Base-by-base conservation (phyloP, 2,797 vertebrate species). In the Syngnathus acus region DNA sequence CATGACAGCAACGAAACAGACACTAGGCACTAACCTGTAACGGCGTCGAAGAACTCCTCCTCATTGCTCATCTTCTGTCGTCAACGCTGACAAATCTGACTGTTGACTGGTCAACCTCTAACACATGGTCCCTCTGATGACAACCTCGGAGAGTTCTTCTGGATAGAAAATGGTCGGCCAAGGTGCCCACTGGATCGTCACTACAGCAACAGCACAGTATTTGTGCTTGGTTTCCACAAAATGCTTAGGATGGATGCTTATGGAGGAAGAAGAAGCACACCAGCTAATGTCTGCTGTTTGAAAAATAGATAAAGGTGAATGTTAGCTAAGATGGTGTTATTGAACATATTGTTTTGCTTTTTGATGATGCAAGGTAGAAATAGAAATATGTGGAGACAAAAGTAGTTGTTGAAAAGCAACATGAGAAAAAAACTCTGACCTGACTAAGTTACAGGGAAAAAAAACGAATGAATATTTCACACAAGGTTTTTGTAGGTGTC, bases 1-100 rank as follows among this genome's bases (percentile, higher is more conserved):
- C 1, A 57, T 50, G 14, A 23, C 2, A 9, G 19, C 23, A 63
- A 23, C 23, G 2, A 50, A 26, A 45, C 43, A 4, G 19, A 8
- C 23, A 37, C 39, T 1, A 5, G 32, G 9, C 32, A 69, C 93
- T 85, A 72, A 98, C 97, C 97, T 89, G 96, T 94, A 84, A 97
- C 91, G 86, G 97, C 97, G 72, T 99, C 97, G 78, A 90, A 98
- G 86, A 98, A 99, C 77, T 98, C 96, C 32, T 98, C 97, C 71
- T 98, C 97, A 87, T 95, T 94, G 89, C 92, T 95, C 97, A 98
- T 98, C 78, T 89, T 93, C 81, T 72, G 80, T 63, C 82, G 77
- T 79, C 80, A 74, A 82, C 79, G 77, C 82, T 65, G 60, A 72
- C 74, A 62, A 65, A 68, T 68, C n/a, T 73, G 75, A 5, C 68